Conservation (phyloP, 2,888 invertebrate genomes). For the Melieria picta region DNA sequence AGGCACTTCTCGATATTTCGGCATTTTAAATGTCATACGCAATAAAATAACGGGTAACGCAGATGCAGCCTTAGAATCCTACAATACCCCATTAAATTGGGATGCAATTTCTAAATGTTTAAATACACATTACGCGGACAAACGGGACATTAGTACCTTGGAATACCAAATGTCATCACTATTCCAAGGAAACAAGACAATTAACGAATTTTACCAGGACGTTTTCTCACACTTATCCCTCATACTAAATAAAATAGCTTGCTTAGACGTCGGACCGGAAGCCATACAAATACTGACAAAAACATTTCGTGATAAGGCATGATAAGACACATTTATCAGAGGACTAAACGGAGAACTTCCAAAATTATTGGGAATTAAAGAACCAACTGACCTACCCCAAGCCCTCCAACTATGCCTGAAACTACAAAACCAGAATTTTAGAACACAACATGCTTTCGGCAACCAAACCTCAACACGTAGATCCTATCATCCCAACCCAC, state of each 20-base stretch:
- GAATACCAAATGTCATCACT: slow-evolving; percentile 27
- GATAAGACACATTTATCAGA: slow-evolving; percentile 33
- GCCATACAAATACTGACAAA: slow-evolving; percentile 33
- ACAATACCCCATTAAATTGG: slow-evolving; percentile 35
- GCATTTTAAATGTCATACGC: slow-evolving; percentile 20
- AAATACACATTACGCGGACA: slow-evolving; percentile 32
- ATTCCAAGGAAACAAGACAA: slow-evolving; percentile 32
- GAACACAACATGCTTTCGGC: slow-evolving; percentile 19
- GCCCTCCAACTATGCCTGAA: slow-evolving; percentile 34
- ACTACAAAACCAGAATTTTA: slow-evolving; percentile 21
- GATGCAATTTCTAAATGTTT: slow-evolving; percentile 21
- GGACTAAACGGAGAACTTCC: too few species aligned
- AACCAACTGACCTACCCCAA: slow-evolving; percentile 43
- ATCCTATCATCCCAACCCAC: not conserved
- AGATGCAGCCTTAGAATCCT: slow-evolving; percentile 26
- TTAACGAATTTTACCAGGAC: slow-evolving; percentile 42
- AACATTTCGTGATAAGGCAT: slow-evolving; percentile 42
- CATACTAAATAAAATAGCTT: slow-evolving; percentile 44
- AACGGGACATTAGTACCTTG: slow-evolving; percentile 11
- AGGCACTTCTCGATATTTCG: slow-evolving; percentile 30
- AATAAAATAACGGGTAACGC: slow-evolving; percentile 34
- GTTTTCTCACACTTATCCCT: slow-evolving; percentile 44
- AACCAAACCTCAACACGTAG: slow-evolving; percentile 31
- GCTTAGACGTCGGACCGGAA: slow-evolving; percentile 42
- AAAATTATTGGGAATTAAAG: slow-evolving; percentile 38